Conservation (phyloP, 2,113 vertebrate genomes). For the Phasianus colchicus region DNA sequence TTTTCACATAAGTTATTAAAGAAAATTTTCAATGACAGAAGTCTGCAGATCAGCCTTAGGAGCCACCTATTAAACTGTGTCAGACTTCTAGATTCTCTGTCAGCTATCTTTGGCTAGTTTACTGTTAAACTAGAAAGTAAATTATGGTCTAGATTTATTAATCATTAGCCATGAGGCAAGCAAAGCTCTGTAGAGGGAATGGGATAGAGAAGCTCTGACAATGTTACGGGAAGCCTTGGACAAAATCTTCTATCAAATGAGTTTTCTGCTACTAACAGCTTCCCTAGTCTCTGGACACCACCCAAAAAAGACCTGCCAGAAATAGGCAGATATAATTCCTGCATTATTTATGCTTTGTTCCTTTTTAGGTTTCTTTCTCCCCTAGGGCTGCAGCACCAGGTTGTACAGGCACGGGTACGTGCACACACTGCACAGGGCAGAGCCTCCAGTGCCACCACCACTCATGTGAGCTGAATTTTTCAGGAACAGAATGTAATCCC, state of each 20-base stretch:
- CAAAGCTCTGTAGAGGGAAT: background rate
- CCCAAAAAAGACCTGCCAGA: background rate
- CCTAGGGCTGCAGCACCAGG: background rate
- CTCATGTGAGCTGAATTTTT: background rate
- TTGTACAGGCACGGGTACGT: background rate
- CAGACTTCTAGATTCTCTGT: background rate
- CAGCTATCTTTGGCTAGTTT: background rate
- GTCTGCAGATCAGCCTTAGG: background rate
- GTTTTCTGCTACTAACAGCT: background rate
- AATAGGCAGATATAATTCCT: background rate
- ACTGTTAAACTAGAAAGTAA: background rate
- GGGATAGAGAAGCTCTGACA: background rate
- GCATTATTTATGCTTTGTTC: conserved; percentile 28
- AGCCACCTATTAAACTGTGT: background rate
- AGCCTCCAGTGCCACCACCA: background rate
- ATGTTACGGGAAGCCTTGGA: background rate
- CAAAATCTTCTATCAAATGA: background rate
- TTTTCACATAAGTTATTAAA: background rate
- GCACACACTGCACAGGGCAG: background rate
- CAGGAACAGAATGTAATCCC: background rate
- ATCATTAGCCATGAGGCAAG: background rate
- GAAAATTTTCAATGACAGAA: background rate
- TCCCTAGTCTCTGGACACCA: background rate
- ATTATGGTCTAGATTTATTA: conserved; percentile 20
- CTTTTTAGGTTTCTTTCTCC: background rate